Conservation (phyloP, 2,797 vertebrate species). For the Muscicapa striata region DNA sequence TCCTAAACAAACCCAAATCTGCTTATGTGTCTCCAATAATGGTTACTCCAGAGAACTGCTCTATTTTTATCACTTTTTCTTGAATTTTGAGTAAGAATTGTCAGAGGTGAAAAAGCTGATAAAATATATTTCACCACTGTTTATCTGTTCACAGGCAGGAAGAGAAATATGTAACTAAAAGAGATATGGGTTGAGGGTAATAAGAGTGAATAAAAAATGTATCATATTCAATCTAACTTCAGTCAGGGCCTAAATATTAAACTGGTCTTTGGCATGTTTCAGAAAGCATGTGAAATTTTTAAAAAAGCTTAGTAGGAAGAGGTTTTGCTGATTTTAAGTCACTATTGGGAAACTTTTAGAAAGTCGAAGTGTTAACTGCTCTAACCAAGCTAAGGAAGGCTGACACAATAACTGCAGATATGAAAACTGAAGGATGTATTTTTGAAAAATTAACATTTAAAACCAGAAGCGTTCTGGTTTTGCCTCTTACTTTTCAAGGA, state of each 20-base stretch:
- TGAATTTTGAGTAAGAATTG: constrained; percentile 47
- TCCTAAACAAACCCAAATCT: constrained; percentile 24
- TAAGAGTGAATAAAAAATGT: constrained; percentile 1
- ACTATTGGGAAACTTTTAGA: not conserved
- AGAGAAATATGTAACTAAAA: constrained; percentile 10
- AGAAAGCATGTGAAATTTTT: not conserved
- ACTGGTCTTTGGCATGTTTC: not conserved
- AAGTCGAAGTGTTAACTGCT: not conserved
- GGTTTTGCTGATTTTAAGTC: not conserved
- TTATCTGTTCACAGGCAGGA: not conserved
- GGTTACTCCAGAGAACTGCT: constrained; percentile 26
- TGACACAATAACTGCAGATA: not conserved
- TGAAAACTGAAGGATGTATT: not conserved
- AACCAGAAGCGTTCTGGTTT: not conserved
- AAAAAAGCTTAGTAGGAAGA: not conserved
- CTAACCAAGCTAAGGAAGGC: not conserved
- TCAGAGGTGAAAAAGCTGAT: constrained; percentile 48
- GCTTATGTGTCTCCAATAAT: constrained; percentile 17
- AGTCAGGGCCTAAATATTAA: not conserved
- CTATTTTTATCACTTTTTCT: constrained; percentile 47
- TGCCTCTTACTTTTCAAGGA: not conserved
- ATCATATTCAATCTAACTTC: not conserved
- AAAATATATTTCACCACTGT: constrained; percentile 16
- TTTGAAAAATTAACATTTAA: not conserved
- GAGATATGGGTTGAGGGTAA: not conserved